Percentiles rank a stretch among this genome's conserved stretches.
Evolutionary conservation across 2,888 invertebrate genomes (phyloP).

Genomic region (Tiphia femorata): DNA sequence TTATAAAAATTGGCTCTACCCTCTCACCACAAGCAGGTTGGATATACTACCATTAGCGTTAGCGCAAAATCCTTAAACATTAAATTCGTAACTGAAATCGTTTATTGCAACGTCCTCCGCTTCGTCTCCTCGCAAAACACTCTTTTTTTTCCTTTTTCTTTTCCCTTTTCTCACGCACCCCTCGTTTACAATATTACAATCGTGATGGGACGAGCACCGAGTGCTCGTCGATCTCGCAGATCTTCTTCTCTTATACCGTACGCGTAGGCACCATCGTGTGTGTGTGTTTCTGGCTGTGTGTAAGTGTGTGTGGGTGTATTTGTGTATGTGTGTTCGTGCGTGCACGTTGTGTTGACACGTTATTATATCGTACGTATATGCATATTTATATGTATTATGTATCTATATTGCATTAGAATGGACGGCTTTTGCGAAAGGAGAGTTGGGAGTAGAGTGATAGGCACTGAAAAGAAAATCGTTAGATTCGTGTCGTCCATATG

Average conservation of each 20-base stretch:
- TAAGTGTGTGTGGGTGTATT: slow-evolving; percentile 13
- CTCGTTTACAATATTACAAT: no score
- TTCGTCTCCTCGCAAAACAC: slow-evolving; percentile 4
- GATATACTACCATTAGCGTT: slow-evolving; percentile 55
- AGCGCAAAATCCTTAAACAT: slow-evolving; percentile 46
- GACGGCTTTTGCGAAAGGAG: no score
- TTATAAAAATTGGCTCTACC: slow-evolving; percentile 61
- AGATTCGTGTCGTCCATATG: no score
- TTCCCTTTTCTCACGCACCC: no score
- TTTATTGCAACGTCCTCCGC: no score
- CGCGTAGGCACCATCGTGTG: slow-evolving; percentile 46
- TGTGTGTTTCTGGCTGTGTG: slow-evolving; percentile 31
- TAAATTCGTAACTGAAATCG: slow-evolving; percentile 44
- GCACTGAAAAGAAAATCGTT: no score
- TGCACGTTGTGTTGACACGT: slow-evolving; percentile 14
- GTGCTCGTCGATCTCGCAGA: no score
- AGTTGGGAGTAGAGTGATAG: no score
- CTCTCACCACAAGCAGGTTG: slow-evolving; percentile 66
- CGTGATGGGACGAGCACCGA: no score
- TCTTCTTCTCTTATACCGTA: slow-evolving; percentile 35
- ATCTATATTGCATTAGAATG: no score
- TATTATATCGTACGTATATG: slow-evolving; percentile 13
- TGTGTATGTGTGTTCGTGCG: slow-evolving; percentile 16
- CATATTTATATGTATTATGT: slow-evolving; percentile 19
- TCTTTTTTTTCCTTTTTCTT: no score